A percentile compares a stretch with the other conserved stretches of the same genome.
Conservation (phyloP, 1,140 invertebrate genomes). For the Mya arenaria region DNA sequence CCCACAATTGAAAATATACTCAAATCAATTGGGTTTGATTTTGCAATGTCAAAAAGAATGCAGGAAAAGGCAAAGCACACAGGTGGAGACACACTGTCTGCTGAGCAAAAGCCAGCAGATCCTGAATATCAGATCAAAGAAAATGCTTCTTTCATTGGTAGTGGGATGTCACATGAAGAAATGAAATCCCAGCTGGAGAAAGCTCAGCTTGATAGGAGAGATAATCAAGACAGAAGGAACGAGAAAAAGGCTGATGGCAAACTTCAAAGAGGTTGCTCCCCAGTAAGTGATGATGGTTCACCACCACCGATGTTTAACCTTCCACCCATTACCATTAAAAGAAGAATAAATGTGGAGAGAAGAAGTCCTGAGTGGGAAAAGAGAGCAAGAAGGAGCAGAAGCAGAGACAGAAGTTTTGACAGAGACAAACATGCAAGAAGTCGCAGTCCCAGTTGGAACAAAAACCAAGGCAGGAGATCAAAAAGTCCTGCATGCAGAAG, state of each 20-base stretch:
- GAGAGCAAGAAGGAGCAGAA: slow-evolving; percentile 15
- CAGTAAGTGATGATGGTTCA: slow-evolving; percentile 45
- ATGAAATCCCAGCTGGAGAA: slow-evolving; percentile 39
- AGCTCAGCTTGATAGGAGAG: not conserved
- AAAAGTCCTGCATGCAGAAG: not conserved
- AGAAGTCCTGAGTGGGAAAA: slow-evolving; percentile 43
- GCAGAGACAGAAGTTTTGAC: slow-evolving; percentile 23
- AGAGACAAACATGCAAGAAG: slow-evolving; percentile 8
- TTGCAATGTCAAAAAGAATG: slow-evolving; percentile 80
- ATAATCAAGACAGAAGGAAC: slow-evolving; percentile 22
- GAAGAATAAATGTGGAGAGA: slow-evolving; percentile 13
- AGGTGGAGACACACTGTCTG: not conserved
- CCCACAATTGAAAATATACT: slow-evolving; percentile 80
- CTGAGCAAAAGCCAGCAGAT: slow-evolving; percentile 61
- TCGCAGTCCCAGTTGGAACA: slow-evolving; percentile 50
- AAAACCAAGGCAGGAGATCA: not conserved
- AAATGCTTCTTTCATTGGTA: slow-evolving; percentile 75
- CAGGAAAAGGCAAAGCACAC: slow-evolving; percentile 75
- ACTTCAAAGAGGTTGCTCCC: slow-evolving; percentile 43
- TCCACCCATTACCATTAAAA: slow-evolving; percentile 51
- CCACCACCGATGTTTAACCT: slow-evolving; percentile 52
- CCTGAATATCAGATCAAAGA: slow-evolving; percentile 69
- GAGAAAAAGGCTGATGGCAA: slow-evolving; percentile 11
- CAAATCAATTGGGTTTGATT: slow-evolving; percentile 80
- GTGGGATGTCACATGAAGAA: slow-evolving; percentile 64